Evolutionary conservation across 2,888 invertebrate genomes (phyloP), one percentile per base, ranked within the genome.

Genomic region (Gandaritis pyraliata): DNA sequence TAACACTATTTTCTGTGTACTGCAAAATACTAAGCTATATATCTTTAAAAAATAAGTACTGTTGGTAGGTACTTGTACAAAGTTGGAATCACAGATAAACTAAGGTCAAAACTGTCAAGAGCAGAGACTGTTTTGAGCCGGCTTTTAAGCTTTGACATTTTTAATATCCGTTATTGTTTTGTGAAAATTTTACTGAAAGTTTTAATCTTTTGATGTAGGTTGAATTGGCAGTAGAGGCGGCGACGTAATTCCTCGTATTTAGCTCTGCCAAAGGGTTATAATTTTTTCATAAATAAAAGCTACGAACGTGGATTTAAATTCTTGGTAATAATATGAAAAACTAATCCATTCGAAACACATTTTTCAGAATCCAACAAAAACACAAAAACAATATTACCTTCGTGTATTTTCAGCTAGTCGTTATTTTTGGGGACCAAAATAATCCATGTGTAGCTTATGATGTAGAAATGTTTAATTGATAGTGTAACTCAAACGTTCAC

Each of bases 81-180:
- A 45, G 33, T 36, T n/a, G 49, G 45, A 55, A 47, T 46, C 58
- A 65, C 61, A 65, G 58, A 68, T 66, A 60, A 43, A 15, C 12
- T 7, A 41, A 16, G 16, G 43, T 30, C 52, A 60, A 58, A 50
- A 46, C 64, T 58, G 59, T 66, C 64, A 56, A 58, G 58, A 64
- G 56, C 64, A 67, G 54, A 39, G 56, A 61, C 60, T 60, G 64
- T 54, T 49, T 50, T 51, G 56, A 49, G 56, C 48, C 57, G 48
- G 61, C 64, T 78, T 74, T 72, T 72, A 72, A 77, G 75, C 68
- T 76, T 76, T 77, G 77, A 76, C 76, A 78, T 75, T 71, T 75
- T 71, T 75, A 78, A 82, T 82, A 82, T 83, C 82, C 82, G 78
- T 73, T 72, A 74, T 75, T 78, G 74, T 79, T 69, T 78, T 65